A percentile compares a stretch with the other conserved stretches of the same genome.
Evolutionary conservation across 2,113 vertebrate species (phyloP).

Genomic region (Pachyramphus minor): DNA sequence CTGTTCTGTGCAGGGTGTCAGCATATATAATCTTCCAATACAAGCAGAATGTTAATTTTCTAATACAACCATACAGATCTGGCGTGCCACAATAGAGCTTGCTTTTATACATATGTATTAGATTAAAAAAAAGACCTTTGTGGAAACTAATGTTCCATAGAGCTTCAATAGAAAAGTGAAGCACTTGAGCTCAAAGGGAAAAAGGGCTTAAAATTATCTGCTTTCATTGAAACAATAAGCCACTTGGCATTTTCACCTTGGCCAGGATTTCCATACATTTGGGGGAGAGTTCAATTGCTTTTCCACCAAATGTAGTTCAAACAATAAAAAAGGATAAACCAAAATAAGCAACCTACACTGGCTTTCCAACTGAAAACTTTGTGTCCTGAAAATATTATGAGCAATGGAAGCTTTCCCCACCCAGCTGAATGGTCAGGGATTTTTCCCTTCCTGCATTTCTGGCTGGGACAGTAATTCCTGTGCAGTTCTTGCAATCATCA

Average conservation of each 20-base stretch:
- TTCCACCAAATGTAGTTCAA: neutral
- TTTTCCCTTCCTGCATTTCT: neutral
- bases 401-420: neutral
- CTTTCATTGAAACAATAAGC: slow-evolving; percentile 16
- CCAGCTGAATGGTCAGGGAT: neutral
- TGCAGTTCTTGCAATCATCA: neutral
- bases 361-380: neutral
- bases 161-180: neutral
- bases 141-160: neutral
- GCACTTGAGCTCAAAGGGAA: neutral
- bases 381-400: neutral
- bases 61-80: neutral
- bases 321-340: neutral
- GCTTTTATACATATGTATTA: slow-evolving; percentile 23
- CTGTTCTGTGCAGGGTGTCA: neutral
- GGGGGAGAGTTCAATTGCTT: neutral
- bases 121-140: neutral
- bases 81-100: neutral
- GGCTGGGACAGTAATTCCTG: neutral
- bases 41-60: slow-evolving; percentile 23
- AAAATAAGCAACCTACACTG: neutral
- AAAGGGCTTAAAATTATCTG: slow-evolving; percentile 8
- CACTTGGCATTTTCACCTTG: slow-evolving; percentile 23
- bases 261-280: neutral
- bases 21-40: slow-evolving; percentile 1